A percentile compares a stretch with the other conserved stretches of the same genome.
Conservation (phyloP, 1,140 invertebrate genomes). For the Drosophila repletoides region DNA sequence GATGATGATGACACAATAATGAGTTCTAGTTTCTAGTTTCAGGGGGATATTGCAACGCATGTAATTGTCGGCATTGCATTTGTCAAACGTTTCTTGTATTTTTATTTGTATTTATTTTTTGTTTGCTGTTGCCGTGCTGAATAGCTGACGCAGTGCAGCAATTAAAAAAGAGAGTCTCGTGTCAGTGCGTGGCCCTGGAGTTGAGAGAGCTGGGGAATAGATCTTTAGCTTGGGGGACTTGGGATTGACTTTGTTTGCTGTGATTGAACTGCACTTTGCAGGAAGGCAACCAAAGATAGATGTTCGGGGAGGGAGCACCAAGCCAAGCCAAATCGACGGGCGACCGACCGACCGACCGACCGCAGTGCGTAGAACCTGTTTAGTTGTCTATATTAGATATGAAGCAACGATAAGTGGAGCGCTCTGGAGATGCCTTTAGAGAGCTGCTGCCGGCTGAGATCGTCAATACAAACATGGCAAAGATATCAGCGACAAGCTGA, state of each 20-base stretch:
- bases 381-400: slow-evolving; percentile 80
- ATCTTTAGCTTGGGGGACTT: slow-evolving; percentile 35
- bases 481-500: slow-evolving; percentile 79
- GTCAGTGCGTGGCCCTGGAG: slow-evolving; percentile 46
- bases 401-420: slow-evolving; percentile 79
- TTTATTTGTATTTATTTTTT: too few species aligned
- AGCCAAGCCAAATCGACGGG: not conserved
- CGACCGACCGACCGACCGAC: slow-evolving; percentile 26
- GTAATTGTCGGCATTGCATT: slow-evolving; percentile 79
- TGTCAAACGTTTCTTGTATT: slow-evolving; percentile 77
- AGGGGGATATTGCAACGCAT: slow-evolving; percentile 61
- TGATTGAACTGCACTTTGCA: slow-evolving; percentile 72
- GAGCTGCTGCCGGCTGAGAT: slow-evolving; percentile 56
- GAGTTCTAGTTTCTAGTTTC: slow-evolving; percentile 61
- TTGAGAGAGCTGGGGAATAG: slow-evolving; percentile 46
- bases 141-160: slow-evolving; percentile 71
- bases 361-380: slow-evolving; percentile 66
- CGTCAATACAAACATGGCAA: slow-evolving; percentile 79
- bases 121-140: slow-evolving; percentile 23
- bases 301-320: too few species aligned
- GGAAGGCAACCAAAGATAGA: not conserved
- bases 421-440: slow-evolving; percentile 51
- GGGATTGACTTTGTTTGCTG: slow-evolving; percentile 51
- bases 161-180: slow-evolving; percentile 61
- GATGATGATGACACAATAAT: slow-evolving; percentile 58